phyloP scores from a whole-genome alignment of 2,888 invertebrate genomes.

The Troilus luridus region DNA sequence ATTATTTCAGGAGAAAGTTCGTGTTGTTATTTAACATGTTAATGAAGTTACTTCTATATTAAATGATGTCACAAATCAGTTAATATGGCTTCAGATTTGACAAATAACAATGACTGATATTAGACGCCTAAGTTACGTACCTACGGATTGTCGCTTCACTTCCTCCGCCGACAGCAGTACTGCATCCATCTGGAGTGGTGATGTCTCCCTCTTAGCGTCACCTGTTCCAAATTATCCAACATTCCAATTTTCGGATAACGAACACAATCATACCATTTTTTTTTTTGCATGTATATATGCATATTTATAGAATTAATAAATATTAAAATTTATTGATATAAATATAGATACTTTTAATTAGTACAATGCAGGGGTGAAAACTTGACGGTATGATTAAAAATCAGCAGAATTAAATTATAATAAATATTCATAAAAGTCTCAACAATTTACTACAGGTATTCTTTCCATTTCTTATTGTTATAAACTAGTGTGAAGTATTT shows the following conservation, averaged over 20 bases:
- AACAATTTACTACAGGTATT: not conserved
- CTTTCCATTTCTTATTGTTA: not conserved
- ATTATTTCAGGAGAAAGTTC: not conserved
- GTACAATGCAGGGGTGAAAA: not conserved
- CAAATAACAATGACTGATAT: conserved; percentile 12
- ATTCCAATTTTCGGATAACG: conserved; percentile 49
- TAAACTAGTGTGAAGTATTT: no score
- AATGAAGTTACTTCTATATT: not conserved
- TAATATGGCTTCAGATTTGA: conserved; percentile 2
- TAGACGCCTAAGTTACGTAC: conserved; percentile 58
- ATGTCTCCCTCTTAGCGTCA: conserved; percentile 60
- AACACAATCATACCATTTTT: conserved; percentile 55
- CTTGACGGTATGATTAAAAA: not conserved
- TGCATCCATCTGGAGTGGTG: conserved; percentile 54
- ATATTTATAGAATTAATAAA: not conserved
- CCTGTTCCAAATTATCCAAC: conserved; percentile 60
- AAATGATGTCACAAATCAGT: not conserved
- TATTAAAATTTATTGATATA: not conserved
- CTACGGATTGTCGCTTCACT: conserved; percentile 60
- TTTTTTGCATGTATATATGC: not conserved
- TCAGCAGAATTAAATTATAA: not conserved
- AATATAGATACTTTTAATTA: not conserved
- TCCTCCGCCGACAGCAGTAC: conserved; percentile 48
- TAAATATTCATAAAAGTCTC: not conserved
- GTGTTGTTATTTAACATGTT: not conserved